phyloP scores from a whole-genome alignment of 2,888 invertebrate genomes.

The Melieria picta region DNA sequence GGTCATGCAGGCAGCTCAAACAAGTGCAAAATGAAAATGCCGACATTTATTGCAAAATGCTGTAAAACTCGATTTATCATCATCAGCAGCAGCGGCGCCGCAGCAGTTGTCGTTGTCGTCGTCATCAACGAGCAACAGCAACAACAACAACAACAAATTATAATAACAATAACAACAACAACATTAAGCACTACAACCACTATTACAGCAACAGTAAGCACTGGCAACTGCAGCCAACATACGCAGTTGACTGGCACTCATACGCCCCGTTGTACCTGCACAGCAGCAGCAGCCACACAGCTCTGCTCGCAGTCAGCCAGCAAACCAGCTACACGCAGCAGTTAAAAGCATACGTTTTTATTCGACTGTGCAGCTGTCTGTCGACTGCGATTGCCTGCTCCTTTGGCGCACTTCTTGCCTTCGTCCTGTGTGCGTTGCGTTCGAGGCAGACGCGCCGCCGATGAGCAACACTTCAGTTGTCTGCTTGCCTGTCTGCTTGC shows the following conservation, averaged over 20 bases:
- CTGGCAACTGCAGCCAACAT: neutral
- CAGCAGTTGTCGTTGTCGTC: neutral
- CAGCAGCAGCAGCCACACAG: neutral
- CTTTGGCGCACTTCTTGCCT: neutral
- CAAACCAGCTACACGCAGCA: too few species aligned
- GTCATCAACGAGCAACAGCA: neutral
- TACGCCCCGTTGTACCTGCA: neutral
- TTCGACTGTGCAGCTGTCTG: neutral
- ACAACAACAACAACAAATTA: neutral
- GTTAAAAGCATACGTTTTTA: too few species aligned
- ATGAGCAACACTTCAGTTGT: too few species aligned
- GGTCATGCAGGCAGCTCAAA: neutral
- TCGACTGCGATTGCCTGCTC: neutral
- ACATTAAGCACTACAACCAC: too few species aligned
- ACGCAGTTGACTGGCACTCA: neutral
- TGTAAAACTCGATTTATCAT: constrained; percentile 31
- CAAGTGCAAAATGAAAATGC: constrained; percentile 23
- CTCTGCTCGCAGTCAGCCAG: too few species aligned
- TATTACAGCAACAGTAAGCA: too few species aligned
- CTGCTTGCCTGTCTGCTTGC: too few species aligned
- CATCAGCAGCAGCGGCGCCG: constrained; percentile 13
- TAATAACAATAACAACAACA: neutral
- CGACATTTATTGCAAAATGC: constrained; percentile 34
- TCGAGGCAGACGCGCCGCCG: neutral
- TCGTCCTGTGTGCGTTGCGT: neutral